Percentiles rank a stretch among this genome's conserved stretches.
phyloP scores from a whole-genome alignment of 2,113 vertebrate species.

The Corythornis cristatus region DNA sequence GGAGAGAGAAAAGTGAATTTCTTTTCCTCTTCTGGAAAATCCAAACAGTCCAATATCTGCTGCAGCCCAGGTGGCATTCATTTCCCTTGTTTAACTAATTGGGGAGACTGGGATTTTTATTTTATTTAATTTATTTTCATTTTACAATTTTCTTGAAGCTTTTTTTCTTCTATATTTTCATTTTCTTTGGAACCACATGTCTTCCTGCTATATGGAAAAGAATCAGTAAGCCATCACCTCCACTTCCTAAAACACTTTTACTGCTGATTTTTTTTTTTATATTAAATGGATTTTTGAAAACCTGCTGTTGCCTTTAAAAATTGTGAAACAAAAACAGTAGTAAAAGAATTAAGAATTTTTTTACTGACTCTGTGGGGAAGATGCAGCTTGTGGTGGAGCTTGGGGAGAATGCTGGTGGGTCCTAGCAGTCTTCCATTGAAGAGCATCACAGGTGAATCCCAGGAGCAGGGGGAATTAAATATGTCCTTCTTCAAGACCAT shows the following conservation, averaged over 20 bases:
- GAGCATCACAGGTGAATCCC: neutral
- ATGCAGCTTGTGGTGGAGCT: neutral
- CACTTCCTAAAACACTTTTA: slow-evolving; percentile 44
- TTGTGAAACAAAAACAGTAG: neutral
- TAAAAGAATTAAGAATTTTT: neutral
- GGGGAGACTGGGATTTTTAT: slow-evolving; percentile 46
- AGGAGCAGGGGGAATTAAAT: neutral
- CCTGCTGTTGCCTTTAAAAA: neutral
- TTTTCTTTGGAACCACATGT: slow-evolving; percentile 36
- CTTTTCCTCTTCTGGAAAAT: slow-evolving; percentile 46
- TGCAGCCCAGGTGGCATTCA: slow-evolving; percentile 64
- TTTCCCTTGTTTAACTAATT: slow-evolving; percentile 60
- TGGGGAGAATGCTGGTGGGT: neutral
- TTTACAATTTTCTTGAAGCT: slow-evolving; percentile 18
- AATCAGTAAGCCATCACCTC: slow-evolving; percentile 6
- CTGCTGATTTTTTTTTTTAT: neutral
- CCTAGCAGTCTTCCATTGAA: neutral
- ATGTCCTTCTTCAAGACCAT: neutral
- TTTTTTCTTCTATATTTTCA: neutral
- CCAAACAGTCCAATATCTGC: slow-evolving; percentile 51
- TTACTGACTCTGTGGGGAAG: neutral
- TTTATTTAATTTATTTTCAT: slow-evolving; percentile 32
- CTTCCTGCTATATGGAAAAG: slow-evolving; percentile 45
- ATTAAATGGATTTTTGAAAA: neutral
- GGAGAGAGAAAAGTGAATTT: slow-evolving; percentile 31